These are phyloP conservation scores for honey bee (Apis mellifera) DNA, from an alignment of 1,140 invertebrate species.

Conservation along the genomic window Amel_HAv3.1 CM009933.2:9459001-9459500, in stretches of 20 bases:
- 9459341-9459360: conserved; percentile 58
- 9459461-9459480: conserved; percentile 2
- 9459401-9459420: not conserved
- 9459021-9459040: conserved; percentile 12
- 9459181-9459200: not conserved
- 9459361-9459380: conserved; percentile 40
- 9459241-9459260: conserved; percentile 49
- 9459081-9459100: not conserved
- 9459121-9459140: not conserved
- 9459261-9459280: conserved; percentile 49
- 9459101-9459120: too few species aligned
- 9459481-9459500: not conserved
- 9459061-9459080: not conserved
- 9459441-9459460: too few species aligned
- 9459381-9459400: not conserved
- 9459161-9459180: not conserved
- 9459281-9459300: conserved; percentile 57
- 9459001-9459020: conserved; percentile 76
- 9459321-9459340: conserved; percentile 18
- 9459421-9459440: not conserved
- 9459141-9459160: conserved; percentile 46
- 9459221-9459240: conserved; percentile 13
- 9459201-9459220: conserved; percentile 44
- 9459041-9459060: conserved; percentile 18
- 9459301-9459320: conserved; percentile 51